phyloP scores from a whole-genome alignment of 2,113 vertebrate genomes.

The Anser brachyrhynchus region DNA sequence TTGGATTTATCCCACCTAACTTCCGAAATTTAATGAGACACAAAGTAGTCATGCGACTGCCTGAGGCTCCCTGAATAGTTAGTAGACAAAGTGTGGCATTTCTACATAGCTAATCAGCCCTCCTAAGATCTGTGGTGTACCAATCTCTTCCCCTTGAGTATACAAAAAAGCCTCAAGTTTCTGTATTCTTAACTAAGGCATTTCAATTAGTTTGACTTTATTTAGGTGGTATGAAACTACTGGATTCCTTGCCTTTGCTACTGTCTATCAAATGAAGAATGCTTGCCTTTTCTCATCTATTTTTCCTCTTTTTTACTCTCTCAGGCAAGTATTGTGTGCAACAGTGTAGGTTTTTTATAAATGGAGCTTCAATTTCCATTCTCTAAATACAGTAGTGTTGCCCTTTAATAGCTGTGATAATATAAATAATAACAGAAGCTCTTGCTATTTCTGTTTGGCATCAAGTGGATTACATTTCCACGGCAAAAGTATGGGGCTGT shows the following conservation, averaged over 20 bases:
- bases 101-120: neutral
- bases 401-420: neutral
- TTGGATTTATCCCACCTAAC: neutral
- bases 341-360: neutral
- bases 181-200: neutral
- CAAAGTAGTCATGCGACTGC: neutral
- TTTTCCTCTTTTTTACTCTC: neutral
- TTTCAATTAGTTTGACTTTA: neutral
- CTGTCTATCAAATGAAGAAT: neutral
- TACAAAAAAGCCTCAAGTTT: neutral
- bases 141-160: neutral
- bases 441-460: neutral
- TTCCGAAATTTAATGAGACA: slow-evolving; percentile 17
- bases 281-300: neutral
- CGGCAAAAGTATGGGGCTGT: neutral
- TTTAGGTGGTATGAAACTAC: neutral
- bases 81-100: neutral
- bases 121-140: neutral
- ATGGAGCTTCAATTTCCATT: neutral
- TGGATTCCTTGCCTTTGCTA: neutral
- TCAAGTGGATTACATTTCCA: neutral
- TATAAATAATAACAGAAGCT: neutral
- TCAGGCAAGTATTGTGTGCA: neutral
- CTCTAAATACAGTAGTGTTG: neutral
- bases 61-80: neutral